Conservation (phyloP, 2,113 vertebrate species). For the Caranx ignobilis region DNA sequence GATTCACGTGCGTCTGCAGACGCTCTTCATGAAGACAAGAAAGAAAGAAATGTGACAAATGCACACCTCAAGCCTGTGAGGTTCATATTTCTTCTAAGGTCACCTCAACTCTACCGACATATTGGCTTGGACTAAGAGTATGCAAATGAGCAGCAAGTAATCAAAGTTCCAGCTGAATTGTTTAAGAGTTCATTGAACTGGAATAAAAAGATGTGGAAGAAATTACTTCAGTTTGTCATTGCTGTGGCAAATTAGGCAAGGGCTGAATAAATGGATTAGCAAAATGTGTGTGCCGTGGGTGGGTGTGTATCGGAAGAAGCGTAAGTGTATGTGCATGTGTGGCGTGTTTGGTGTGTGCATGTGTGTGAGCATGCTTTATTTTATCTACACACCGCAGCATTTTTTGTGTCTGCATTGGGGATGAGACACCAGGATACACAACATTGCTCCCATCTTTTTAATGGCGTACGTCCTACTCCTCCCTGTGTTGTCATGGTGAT, state of each 20-base stretch:
- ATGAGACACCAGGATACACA: constrained; percentile 59
- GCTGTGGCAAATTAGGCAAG: constrained; percentile 75
- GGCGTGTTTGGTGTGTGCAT: neutral
- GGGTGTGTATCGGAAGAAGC: constrained; percentile 25
- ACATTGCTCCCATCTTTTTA: constrained; percentile 71
- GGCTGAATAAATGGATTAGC: constrained; percentile 73
- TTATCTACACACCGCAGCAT: constrained; percentile 29
- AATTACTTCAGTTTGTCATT: constrained; percentile 79
- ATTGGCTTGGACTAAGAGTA: constrained; percentile 58
- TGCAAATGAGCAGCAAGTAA: constrained; percentile 79
- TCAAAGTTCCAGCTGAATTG: constrained; percentile 78
- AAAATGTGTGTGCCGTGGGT: constrained; percentile 29
- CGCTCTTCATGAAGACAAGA: neutral
- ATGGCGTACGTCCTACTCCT: constrained; percentile 74
- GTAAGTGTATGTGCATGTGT: neutral
- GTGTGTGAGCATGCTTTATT: constrained; percentile 5
- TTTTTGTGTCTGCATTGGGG: constrained; percentile 7
- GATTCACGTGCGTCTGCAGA: neutral
- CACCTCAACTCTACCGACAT: constrained; percentile 23
- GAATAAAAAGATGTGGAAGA: constrained; percentile 77
- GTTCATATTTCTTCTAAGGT: constrained; percentile 38
- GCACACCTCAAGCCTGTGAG: neutral
- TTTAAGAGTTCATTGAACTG: constrained; percentile 79
- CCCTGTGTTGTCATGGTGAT: constrained; percentile 83
- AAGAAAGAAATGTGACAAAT: constrained; percentile 5